These are phyloP conservation scores for Teleiodes luculella DNA, from an alignment of 2,888 invertebrate genomes.

Conservation along the genomic window DNA sequence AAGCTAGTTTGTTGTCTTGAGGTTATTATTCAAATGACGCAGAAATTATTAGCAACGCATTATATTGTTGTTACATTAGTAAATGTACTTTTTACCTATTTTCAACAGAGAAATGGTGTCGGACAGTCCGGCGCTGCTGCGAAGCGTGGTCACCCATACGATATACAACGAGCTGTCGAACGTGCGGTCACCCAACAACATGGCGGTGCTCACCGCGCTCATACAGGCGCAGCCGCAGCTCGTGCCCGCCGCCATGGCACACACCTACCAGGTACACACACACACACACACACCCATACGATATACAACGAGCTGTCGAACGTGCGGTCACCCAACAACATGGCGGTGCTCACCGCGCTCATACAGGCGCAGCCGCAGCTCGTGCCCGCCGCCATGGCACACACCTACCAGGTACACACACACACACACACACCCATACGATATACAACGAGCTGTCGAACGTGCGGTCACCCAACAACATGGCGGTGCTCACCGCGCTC, in stretches of 20 bases:
- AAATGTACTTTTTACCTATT: not conserved
- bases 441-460: slow-evolving; percentile 76
- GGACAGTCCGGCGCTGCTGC: slow-evolving; percentile 89
- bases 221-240: slow-evolving; percentile 90
- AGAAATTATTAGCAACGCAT: too few species aligned
- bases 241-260: slow-evolving; percentile 90
- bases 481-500: slow-evolving; percentile 93
- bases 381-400: slow-evolving; percentile 83
- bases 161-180: slow-evolving; percentile 97
- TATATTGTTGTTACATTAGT: not conserved
- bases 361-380: slow-evolving; percentile 90
- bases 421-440: not conserved
- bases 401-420: not conserved
- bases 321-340: slow-evolving; percentile 95
- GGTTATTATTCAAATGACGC: too few species aligned
- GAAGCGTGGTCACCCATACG: slow-evolving; percentile 91
- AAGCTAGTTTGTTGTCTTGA: too few species aligned
- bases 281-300: not conserved
- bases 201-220: slow-evolving; percentile 93
- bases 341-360: slow-evolving; percentile 93
- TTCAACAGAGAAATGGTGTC: slow-evolving; percentile 89
- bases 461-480: slow-evolving; percentile 95
- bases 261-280: slow-evolving; percentile 82
- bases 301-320: slow-evolving; percentile 75
- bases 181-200: slow-evolving; percentile 95